Conservation (phyloP, 2,113 vertebrate species). For the Lamprotornis superbus region DNA sequence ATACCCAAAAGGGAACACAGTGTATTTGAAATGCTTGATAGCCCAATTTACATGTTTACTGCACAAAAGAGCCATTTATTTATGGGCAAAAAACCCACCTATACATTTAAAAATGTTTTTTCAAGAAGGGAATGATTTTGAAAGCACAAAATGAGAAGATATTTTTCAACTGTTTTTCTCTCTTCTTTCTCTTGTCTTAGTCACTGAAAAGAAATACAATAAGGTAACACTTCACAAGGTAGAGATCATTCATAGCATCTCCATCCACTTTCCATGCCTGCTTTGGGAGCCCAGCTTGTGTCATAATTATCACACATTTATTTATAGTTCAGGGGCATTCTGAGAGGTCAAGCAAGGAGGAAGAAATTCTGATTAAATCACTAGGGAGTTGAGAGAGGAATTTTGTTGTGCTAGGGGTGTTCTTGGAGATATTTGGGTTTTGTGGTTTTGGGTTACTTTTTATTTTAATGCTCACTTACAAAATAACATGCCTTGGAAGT, state of each 20-base stretch:
- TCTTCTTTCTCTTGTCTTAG: not conserved
- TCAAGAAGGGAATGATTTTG: not conserved
- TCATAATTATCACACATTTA: conserved; percentile 15
- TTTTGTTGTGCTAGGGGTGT: not conserved
- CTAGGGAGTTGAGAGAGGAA: not conserved
- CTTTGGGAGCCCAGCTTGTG: conserved; percentile 1
- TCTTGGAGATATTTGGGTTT: not conserved
- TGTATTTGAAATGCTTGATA: not conserved
- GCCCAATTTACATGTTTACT: conserved; percentile 7
- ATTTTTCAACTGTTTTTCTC: not conserved
- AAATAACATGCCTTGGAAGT: not conserved
- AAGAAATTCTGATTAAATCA: not conserved
- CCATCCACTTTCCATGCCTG: not conserved
- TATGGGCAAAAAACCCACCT: not conserved
- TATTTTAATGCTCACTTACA: not conserved
- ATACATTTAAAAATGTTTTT: not conserved
- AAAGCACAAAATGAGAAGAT: not conserved
- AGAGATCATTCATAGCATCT: conserved; percentile 20
- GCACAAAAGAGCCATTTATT: not conserved
- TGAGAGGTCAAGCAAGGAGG: conserved; percentile 14
- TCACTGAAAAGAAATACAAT: not conserved
- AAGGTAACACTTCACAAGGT: not conserved
- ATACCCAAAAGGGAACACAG: not conserved
- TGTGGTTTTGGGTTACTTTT: not conserved
- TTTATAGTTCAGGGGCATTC: not conserved